Base-by-base conservation (phyloP, 1,140 invertebrate species). In the Saxidomus purpurata region DNA sequence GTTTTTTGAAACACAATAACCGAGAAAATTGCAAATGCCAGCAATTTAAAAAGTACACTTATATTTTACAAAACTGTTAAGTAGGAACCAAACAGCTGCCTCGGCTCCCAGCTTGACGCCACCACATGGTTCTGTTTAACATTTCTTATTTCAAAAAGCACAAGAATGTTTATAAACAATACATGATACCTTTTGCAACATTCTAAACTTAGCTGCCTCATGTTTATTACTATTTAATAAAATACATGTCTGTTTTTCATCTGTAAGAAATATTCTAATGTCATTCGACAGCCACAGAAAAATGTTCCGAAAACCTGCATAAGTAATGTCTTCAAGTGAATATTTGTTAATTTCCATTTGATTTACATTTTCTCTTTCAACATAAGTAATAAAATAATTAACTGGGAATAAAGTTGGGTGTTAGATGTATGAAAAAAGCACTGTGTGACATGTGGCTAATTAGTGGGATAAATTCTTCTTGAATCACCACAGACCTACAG, bases 201-300 rank as follows among this genome's bases (percentile, higher is more conserved):
- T 38, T 38, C 36, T 71, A 63, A 71, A 71, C 67, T 38, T 1
- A 17, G 13, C 38, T 28, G 59, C n/a, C 6, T 9, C 52, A 28
- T 63, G 67, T 28, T 71, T 2, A 8, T 28, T 38, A 71, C 17
- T 17, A 19, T 38, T 71, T n/a, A 9, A 40, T 71, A 71, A 71
- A 71, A 71, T 71, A 71, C 34, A 28, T 71, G 67, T 71, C 67
- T 71, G 67, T n/a, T 71, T 13, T 71, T 38, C 9, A 71, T 71
- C 38, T 38, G 11, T 38, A 17, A 40, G 67, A 38, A 71, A 71
- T 71, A 34, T 28, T 71, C 13, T 38, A 8, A 38, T 71, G 34
- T 71, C 67, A 40, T 71, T 71, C 28, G 1, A 8, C 28, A 38
- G 59, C n/a, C 25, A 28, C 59, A 28, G 55, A 59, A 59, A 59